Evolutionary conservation across 1,140 invertebrate species (phyloP).

Genomic region (Aradophagus sp.): DNA sequence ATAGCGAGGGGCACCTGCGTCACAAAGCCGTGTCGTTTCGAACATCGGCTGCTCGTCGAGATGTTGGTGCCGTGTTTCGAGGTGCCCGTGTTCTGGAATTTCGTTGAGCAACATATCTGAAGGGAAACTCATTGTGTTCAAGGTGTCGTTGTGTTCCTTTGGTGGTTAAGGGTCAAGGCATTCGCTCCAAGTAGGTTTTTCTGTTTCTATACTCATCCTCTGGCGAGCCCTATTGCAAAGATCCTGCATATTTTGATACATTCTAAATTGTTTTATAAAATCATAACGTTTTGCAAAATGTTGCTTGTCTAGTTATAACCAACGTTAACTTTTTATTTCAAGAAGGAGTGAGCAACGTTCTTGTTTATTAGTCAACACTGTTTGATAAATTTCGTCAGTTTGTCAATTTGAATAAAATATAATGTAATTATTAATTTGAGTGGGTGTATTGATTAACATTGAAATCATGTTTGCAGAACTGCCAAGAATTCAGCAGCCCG

Average conservation of each 20-base stretch:
- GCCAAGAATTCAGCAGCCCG: neutral
- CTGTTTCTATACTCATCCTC: too few relatives aligned
- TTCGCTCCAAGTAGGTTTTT: neutral
- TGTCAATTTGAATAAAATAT: too few relatives aligned
- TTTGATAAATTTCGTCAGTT: too few relatives aligned
- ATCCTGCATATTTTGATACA: too few relatives aligned
- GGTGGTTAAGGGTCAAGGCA: slow-evolving; percentile 6
- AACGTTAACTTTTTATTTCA: slow-evolving; percentile 3
- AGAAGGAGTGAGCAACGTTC: neutral
- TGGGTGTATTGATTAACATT: neutral
- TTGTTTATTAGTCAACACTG: slow-evolving; percentile 4
- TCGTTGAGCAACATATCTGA: too few relatives aligned
- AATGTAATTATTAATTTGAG: too few relatives aligned
- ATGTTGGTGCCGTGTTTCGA: neutral
- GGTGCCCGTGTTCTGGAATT: neutral
- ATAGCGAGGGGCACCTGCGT: slow-evolving; percentile 11
- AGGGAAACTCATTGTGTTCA: neutral
- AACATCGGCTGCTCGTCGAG: neutral
- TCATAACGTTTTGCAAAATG: too few relatives aligned
- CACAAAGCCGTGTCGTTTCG: neutral
- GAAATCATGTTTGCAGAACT: slow-evolving; percentile 1
- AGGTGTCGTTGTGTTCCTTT: too few relatives aligned
- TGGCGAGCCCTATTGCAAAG: too few relatives aligned
- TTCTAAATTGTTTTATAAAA: too few relatives aligned
- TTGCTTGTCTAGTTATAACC: too few relatives aligned